Evolutionary conservation across 2,797 vertebrate genomes (phyloP).

Genomic region (Tapirus indicus): DNA sequence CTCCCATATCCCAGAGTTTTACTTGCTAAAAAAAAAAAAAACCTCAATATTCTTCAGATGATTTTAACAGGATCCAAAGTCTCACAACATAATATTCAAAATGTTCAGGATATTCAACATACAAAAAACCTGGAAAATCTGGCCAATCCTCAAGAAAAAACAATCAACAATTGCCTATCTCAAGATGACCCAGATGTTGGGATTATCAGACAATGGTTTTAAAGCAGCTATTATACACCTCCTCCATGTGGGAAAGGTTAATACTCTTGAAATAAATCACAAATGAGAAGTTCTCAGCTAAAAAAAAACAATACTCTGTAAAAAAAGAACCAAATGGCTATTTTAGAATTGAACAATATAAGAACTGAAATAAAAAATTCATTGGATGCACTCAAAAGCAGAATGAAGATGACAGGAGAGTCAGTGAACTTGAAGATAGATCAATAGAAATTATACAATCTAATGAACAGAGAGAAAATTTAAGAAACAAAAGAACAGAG

Average conservation of each 20-base stretch:
- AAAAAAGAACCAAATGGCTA: background rate
- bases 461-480: background rate
- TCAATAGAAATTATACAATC: background rate
- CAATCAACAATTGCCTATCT: background rate
- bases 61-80: background rate
- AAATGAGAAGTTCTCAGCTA: background rate
- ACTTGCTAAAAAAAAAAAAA: background rate
- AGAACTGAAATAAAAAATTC: background rate
- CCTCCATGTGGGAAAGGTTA: background rate
- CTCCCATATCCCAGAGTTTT: background rate
- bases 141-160: background rate
- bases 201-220: background rate
- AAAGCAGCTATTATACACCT: background rate
- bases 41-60: background rate
- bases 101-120: background rate
- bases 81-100: background rate
- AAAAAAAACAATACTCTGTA: background rate
- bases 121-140: background rate
- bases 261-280: conserved; percentile 20
- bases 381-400: background rate
- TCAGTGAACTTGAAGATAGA: background rate
- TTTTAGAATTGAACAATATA: background rate
- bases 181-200: background rate
- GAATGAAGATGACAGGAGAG: background rate
- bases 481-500: background rate